phyloP scores from a whole-genome alignment of 2,113 vertebrate genomes.

The Heloderma charlesbogerti region DNA sequence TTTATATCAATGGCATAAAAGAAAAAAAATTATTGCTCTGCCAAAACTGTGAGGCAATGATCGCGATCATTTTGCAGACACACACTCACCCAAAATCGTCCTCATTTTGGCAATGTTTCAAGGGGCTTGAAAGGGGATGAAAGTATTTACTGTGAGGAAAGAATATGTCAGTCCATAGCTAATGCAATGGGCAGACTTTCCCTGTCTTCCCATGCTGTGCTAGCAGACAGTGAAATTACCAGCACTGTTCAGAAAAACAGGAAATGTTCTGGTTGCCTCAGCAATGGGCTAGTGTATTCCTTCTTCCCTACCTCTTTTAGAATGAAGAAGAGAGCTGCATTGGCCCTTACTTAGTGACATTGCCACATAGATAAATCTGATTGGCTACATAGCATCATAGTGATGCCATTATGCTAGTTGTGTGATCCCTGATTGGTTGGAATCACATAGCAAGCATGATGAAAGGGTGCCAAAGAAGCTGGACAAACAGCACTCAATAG shows the following conservation, averaged over 20 bases:
- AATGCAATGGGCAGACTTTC: neutral
- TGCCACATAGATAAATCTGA: neutral
- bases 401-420: neutral
- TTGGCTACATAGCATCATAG: neutral
- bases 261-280: neutral
- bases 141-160: neutral
- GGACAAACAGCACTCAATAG: neutral
- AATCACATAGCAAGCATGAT: neutral
- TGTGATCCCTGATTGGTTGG: neutral
- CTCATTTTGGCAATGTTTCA: neutral
- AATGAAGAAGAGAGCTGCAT: neutral
- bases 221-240: neutral
- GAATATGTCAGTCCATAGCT: neutral
- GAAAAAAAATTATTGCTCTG: neutral
- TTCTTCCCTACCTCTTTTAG: neutral
- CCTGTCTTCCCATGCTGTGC: neutral
- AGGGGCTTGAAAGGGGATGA: neutral
- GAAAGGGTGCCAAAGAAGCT: neutral
- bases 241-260: neutral
- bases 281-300: neutral
- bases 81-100: too few relatives aligned
- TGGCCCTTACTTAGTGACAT: neutral
- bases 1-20: neutral
- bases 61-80: neutral
- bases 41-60: neutral